These are phyloP conservation scores for Plagodis dolabraria DNA, from an alignment of 2,888 invertebrate genomes.

Conservation along the genomic window DNA sequence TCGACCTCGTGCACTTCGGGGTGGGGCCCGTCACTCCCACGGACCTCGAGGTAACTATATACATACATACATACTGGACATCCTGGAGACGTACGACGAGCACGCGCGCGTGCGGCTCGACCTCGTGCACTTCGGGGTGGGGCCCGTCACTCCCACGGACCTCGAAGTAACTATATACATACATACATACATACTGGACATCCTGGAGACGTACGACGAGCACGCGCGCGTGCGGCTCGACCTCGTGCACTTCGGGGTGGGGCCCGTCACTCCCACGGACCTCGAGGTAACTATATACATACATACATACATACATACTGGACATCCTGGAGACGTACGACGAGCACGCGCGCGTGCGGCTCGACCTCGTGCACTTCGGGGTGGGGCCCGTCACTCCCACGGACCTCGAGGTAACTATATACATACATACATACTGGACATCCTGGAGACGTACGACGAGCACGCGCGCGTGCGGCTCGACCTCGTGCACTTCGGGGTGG, in stretches of 20 bases:
- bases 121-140: slow-evolving; percentile 96
- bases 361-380: slow-evolving; percentile 95
- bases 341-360: slow-evolving; percentile 87
- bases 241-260: slow-evolving; percentile 96
- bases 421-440: slow-evolving; percentile 94
- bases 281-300: slow-evolving; percentile 86
- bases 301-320: no score
- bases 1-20: slow-evolving; percentile 95
- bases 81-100: slow-evolving; percentile 93
- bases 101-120: slow-evolving; percentile 90
- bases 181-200: slow-evolving; percentile 94
- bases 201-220: slow-evolving; percentile 93
- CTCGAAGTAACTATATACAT: slow-evolving; percentile 86
- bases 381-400: slow-evolving; percentile 94
- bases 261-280: slow-evolving; percentile 92
- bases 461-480: slow-evolving; percentile 90
- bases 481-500: slow-evolving; percentile 96
- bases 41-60: slow-evolving; percentile 89
- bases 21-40: slow-evolving; percentile 94
- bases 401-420: slow-evolving; percentile 89
- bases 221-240: slow-evolving; percentile 90
- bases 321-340: slow-evolving; percentile 95
- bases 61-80: slow-evolving; percentile 94
- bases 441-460: slow-evolving; percentile 93
- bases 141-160: slow-evolving; percentile 92